Evolutionary conservation across 1,140 invertebrate genomes (phyloP).

Genomic region (Thaumetopoea pityocampa): DNA sequence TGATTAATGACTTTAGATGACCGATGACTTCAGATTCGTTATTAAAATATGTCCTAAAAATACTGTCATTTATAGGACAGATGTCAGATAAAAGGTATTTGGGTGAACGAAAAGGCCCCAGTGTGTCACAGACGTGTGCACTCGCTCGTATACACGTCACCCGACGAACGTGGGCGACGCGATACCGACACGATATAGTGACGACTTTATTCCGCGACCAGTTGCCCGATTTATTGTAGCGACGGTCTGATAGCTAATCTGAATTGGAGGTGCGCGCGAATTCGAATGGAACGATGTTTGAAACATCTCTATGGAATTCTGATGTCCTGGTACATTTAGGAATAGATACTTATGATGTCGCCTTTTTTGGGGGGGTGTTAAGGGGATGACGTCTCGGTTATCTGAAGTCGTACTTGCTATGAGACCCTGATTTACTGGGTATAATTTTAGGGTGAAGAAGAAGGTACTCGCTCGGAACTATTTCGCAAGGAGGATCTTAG

Average conservation of each 20-base stretch:
- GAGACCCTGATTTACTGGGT: too few species aligned
- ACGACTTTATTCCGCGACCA: constrained; percentile 53
- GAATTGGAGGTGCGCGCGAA: constrained; percentile 14
- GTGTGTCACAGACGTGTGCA: constrained; percentile 1
- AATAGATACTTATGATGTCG: not conserved
- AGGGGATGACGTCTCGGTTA: too few species aligned
- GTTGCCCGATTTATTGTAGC: constrained; percentile 31
- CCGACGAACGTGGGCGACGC: constrained; percentile 32
- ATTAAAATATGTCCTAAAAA: too few species aligned
- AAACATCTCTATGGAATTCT: constrained; percentile 1
- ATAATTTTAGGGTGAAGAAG: too few species aligned
- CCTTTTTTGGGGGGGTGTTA: too few species aligned
- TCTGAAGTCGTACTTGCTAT: too few species aligned
- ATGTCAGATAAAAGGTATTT: too few species aligned
- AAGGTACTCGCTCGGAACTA: too few species aligned
- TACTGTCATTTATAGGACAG: too few species aligned
- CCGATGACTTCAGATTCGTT: too few species aligned
- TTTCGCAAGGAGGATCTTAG: too few species aligned
- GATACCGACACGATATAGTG: constrained; percentile 42
- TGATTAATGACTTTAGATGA: too few species aligned
- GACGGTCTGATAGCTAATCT: constrained; percentile 13
- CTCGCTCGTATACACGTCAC: constrained; percentile 13
- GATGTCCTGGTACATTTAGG: not conserved
- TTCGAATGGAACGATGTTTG: constrained; percentile 4
- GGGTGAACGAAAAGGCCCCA: not conserved